Conservation (phyloP, 2,113 vertebrate genomes). For the Hemiscyllium ocellatum region DNA sequence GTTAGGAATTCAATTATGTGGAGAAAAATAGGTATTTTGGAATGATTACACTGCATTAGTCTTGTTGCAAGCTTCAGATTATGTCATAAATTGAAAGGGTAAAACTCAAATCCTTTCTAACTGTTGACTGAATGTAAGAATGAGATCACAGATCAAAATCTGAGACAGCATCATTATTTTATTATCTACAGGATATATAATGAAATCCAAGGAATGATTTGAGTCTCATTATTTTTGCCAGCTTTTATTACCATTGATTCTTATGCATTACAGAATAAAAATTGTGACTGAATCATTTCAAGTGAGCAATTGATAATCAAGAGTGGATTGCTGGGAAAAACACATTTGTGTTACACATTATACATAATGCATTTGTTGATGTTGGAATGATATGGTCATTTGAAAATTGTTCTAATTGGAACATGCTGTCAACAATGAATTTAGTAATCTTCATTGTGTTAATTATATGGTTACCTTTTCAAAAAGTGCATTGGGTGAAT, state of each 20-base stretch:
- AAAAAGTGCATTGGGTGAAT: not conserved
- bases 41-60: not conserved
- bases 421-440: not conserved
- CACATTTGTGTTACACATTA: too few relatives aligned
- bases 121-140: not conserved
- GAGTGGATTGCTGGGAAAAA: not conserved
- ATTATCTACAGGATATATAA: not conserved
- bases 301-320: not conserved
- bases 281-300: constrained; percentile 4
- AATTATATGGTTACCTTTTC: not conserved
- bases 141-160: not conserved
- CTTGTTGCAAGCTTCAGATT: not conserved
- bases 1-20: not conserved
- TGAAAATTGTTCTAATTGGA: not conserved
- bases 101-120: not conserved
- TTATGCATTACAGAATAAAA: not conserved
- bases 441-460: not conserved
- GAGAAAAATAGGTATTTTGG: not conserved
- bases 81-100: not conserved
- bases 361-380: not conserved
- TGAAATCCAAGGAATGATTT: not conserved
- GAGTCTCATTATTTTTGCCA: not conserved
- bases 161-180: not conserved
- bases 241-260: not conserved
- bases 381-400: not conserved